phyloP scores from a whole-genome alignment of 2,113 vertebrate species.

The Corynorhinus townsendii region DNA sequence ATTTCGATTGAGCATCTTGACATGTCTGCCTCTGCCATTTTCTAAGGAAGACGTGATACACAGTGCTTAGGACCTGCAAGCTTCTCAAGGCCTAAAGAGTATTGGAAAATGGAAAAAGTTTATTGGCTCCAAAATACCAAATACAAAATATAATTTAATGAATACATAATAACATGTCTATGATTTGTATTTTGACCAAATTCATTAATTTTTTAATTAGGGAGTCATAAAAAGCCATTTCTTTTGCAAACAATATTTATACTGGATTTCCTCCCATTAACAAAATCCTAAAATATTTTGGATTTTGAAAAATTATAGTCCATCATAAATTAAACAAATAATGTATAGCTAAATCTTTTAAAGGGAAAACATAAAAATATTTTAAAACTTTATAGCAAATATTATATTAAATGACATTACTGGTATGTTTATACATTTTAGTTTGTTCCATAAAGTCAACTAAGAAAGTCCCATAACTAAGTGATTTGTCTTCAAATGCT shows the following conservation, averaged over 20 bases:
- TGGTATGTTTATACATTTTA: not conserved
- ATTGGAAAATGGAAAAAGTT: not conserved
- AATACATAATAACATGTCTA: not conserved
- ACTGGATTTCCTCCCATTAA: not conserved
- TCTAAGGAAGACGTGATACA: not conserved
- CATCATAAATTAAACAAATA: not conserved
- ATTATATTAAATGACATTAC: not conserved
- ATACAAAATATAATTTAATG: not conserved
- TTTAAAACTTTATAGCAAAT: not conserved
- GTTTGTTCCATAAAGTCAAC: not conserved
- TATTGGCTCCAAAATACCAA: not conserved
- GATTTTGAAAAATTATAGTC: not conserved
- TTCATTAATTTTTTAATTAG: not conserved
- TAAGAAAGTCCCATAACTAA: not conserved
- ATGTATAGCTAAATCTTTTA: not conserved
- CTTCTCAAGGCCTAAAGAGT: not conserved
- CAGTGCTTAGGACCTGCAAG: not conserved
- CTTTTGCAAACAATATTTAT: slow-evolving; percentile 18
- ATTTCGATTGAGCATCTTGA: not conserved
- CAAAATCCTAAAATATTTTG: not conserved
- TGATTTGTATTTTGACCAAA: not conserved
- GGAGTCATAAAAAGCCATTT: not conserved
- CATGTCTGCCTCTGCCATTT: not conserved
- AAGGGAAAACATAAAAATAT: not conserved
- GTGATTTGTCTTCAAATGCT: not conserved